Evolutionary conservation across 2,113 vertebrate genomes (phyloP), one percentile per base, ranked within the genome.

Genomic region (Notechis scutatus): DNA sequence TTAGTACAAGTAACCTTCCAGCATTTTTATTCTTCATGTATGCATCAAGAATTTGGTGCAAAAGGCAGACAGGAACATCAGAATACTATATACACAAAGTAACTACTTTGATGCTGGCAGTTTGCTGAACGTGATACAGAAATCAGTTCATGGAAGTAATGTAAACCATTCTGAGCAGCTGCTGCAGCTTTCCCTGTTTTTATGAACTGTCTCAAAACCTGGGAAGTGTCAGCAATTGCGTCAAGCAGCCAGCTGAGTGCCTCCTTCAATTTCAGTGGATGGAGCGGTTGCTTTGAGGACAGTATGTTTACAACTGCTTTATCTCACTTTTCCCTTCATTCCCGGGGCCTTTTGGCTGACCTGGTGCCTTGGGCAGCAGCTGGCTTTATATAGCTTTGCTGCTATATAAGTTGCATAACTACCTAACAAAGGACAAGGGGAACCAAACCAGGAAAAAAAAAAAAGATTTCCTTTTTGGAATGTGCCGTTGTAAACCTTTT

Each of bases 281-380:
- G 88, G 24, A 86, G 69, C 34, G n/a, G 74, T 89, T 94, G 89
- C 89, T 87, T 81, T 95, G 55, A 94, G 95, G 54, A 59, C 50
- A 55, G 54, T 95, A 86, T 88, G 90, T 74, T 94, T 87, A 93
- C 87, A 91, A 87, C 42, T 93, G 45, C 29, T 21, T 12, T 90
- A 90, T 96, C 94, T 92, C 39, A 0, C 18, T 93, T 95, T 93
- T 92, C 87, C n/a, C 59, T 93, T 87, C 0, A 3, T 52, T 96
- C 94, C 91, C 14, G 21, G 34, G 92, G 5, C 47, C 39, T 91
- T 81, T 94, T 93, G 93, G 45, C 91, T 95, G 54, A 87, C 81
- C 87, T 81, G 15, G 86, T 91, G 91, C 39, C 85, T 94, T 15
- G 23, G 74, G n/a, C 42, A 86, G 50, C 55, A 94, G 89, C 39